Conservation (phyloP, 2,113 vertebrate genomes). For the Catagonus wagneri region DNA sequence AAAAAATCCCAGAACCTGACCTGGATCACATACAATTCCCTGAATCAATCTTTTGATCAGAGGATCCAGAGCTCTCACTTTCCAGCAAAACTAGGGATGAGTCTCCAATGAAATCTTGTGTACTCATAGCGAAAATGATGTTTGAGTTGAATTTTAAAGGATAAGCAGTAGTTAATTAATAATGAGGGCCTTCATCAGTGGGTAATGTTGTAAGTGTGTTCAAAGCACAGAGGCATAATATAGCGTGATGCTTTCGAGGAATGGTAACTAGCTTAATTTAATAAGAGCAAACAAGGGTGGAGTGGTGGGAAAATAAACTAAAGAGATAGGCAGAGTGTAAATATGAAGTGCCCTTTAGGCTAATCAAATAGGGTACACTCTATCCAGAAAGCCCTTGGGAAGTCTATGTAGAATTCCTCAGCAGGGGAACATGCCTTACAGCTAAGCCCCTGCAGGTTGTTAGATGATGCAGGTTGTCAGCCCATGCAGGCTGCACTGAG, state of each 20-base stretch:
- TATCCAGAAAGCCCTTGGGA: background rate
- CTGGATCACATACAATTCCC: background rate
- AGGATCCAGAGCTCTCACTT: background rate
- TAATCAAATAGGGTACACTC: background rate
- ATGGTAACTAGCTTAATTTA: constrained; percentile 20
- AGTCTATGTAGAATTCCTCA: background rate
- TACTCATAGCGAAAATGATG: background rate
- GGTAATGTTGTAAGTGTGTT: constrained; percentile 2
- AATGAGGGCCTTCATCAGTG: background rate
- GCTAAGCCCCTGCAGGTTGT: background rate
- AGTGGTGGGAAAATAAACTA: background rate
- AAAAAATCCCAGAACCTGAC: background rate
- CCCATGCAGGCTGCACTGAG: too few relatives aligned
- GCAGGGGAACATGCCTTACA: background rate
- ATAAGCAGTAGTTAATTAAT: constrained; percentile 7
- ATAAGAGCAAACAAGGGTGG: constrained; percentile 44
- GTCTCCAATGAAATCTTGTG: background rate
- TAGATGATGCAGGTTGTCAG: too few relatives aligned
- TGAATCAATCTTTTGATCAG: background rate
- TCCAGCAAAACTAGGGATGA: background rate
- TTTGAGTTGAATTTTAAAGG: background rate
- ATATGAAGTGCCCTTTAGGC: background rate
- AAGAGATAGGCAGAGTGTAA: constrained; percentile 2
- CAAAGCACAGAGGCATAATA: constrained; percentile 49
- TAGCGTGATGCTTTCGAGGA: constrained; percentile 62